Conservation (phyloP, 2,797 vertebrate species). For the Thunnus albacares region DNA sequence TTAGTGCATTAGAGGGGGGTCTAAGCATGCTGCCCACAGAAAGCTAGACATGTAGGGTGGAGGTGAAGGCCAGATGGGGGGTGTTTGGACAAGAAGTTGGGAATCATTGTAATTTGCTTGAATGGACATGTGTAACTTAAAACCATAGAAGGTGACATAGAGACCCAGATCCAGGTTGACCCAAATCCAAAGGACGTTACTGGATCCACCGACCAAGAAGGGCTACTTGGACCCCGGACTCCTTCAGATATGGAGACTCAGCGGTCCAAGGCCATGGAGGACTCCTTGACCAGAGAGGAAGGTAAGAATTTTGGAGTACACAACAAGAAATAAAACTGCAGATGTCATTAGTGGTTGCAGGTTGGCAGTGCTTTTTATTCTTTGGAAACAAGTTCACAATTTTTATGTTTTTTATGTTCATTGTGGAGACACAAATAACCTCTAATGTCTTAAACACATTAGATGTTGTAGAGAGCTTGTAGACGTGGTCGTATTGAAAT, state of each 20-base stretch:
- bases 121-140: conserved; percentile 55
- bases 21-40: conserved; percentile 9
- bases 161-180: conserved; percentile 30
- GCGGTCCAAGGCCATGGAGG: conserved; percentile 39
- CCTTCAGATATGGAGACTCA: conserved; percentile 60
- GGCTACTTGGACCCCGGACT: conserved; percentile 6
- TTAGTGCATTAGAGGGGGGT: not conserved
- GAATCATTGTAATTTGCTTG: conserved; percentile 45
- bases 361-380: not conserved
- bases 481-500: conserved; percentile 1
- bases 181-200: conserved; percentile 42
- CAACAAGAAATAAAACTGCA: not conserved
- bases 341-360: not conserved
- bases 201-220: conserved; percentile 19
- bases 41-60: conserved; percentile 29
- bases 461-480: not conserved
- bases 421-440: too few relatives aligned
- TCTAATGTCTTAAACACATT: not conserved
- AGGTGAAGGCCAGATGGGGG: conserved; percentile 8
- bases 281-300: conserved; percentile 52
- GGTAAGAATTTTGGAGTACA: conserved; percentile 56
- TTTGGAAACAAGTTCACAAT: not conserved
- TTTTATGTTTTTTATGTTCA: not conserved
- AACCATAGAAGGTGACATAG: conserved; percentile 39
- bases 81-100: conserved; percentile 46